A percentile compares a stretch with the other conserved stretches of the same genome.
These are phyloP conservation scores for Athalia rosae DNA, from an alignment of 2,888 invertebrate species.

Conservation along the genomic window DNA sequence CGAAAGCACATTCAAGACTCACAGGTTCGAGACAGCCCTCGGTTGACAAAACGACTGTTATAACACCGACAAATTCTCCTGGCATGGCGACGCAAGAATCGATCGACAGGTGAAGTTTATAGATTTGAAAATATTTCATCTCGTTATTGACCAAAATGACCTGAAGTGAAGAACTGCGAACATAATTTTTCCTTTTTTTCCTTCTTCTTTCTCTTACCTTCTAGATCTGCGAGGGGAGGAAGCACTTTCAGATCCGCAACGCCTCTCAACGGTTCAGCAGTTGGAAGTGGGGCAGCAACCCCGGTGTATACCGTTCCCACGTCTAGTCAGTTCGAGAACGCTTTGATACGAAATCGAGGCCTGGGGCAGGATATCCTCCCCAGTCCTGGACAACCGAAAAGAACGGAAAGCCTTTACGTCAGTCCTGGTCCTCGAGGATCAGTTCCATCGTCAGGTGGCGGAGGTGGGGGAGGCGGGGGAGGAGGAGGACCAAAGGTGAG, in stretches of 20 bases:
- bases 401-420: constrained; percentile 92
- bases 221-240: constrained; percentile 75
- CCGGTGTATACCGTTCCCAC: constrained; percentile 74
- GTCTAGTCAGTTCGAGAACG: constrained; percentile 85
- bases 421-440: constrained; percentile 75
- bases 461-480: constrained; percentile 67
- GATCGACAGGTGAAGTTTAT: constrained; percentile 64
- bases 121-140: no score
- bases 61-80: no score
- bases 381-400: constrained; percentile 90
- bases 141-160: not conserved
- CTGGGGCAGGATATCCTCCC: constrained; percentile 93
- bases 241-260: constrained; percentile 72
- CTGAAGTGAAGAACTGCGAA: not conserved
- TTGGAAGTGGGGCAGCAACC: constrained; percentile 76
- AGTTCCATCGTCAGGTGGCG: constrained; percentile 39
- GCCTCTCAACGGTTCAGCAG: constrained; percentile 69
- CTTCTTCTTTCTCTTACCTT: not conserved
- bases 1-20: constrained; percentile 80
- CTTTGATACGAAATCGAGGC: constrained; percentile 85
- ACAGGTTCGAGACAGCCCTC: constrained; percentile 86
- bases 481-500: constrained; percentile 66
- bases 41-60: constrained; percentile 78
- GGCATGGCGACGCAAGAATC: constrained; percentile 57
- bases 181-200: not conserved